Evolutionary conservation across 2,888 invertebrate genomes (phyloP).

Genomic region (Automeris io): DNA sequence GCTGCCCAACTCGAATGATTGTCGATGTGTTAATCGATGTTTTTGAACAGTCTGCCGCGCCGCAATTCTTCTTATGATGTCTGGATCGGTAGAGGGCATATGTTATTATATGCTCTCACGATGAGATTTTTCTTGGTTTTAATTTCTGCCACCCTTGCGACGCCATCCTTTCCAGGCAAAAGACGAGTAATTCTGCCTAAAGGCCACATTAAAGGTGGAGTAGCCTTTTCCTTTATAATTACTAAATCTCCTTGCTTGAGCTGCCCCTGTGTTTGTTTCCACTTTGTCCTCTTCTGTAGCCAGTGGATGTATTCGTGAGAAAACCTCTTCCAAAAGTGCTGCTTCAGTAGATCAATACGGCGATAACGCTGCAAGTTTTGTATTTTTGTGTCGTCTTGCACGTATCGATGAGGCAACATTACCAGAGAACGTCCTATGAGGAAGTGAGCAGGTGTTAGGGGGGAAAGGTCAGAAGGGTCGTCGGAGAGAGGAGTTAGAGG

Average conservation of each 20-base stretch:
- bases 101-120: neutral
- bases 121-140: neutral
- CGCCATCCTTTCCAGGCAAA: constrained; percentile 2
- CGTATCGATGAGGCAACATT: neutral
- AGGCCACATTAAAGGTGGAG: constrained; percentile 4
- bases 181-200: constrained; percentile 1
- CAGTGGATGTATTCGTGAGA: constrained; percentile 6
- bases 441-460: constrained; percentile 15
- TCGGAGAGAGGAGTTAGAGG: constrained; percentile 15
- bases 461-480: constrained; percentile 7
- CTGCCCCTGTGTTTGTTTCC: neutral
- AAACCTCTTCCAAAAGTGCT: constrained; percentile 13
- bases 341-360: constrained; percentile 9
- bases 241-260: constrained; percentile 3
- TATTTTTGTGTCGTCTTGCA: neutral
- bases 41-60: no score
- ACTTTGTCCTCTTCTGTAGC: constrained; percentile 7
- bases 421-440: constrained; percentile 9
- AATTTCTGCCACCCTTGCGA: neutral
- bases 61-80: no score
- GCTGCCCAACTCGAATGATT: no score
- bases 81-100: neutral
- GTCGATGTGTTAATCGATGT: no score
- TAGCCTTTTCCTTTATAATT: constrained; percentile 2
- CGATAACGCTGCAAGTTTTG: constrained; percentile 7